Base-by-base conservation (phyloP, 2,888 invertebrate genomes). In the Polylopha cassiicola region DNA sequence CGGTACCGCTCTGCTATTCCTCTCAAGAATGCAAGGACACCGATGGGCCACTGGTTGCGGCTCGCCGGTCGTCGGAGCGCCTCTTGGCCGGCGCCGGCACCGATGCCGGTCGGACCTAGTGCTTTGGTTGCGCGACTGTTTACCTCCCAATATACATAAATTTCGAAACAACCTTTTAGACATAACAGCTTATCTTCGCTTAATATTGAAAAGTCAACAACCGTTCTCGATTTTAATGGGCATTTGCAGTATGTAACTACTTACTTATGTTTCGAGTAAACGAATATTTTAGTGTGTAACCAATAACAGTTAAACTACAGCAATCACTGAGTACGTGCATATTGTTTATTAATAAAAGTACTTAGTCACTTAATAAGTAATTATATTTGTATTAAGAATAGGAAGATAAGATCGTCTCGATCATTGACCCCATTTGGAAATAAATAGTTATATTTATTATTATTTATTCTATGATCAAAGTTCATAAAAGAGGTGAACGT, bases 11-110 rank as follows among this genome's bases (percentile, higher is more conserved):
- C 60, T 73, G 72, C 63, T 74, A 61, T 69, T 68, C 67, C 67
- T 66, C 66, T 58, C 61, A 78, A 78, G 79, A 79, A 80, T 80
- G 79, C 80, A 79, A 79, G 77, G 78, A 74, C 78, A 73, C 50
- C 68, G 72, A 75, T 74, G 72, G 65, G 55, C 61, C 64, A 64
- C 51, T 59, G 64, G 43, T 37, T 33, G 37, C 26, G 28, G 28
- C 7, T 15, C 15, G 34, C 21, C 15, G 16, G 30, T 20, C 22
- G 53, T 49, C 51, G 53, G 45, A 38, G 36, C 46, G 41, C 27
- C 41, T 37, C 43, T 9, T 27, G 23, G 47, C 39, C 27, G 26
- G 23, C 31, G 30, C 22, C 14, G 18, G 23, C 33, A 23, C 42
- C 15, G 24, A 16, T 15, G 29, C 37, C 38, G 33, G 4, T 10